Conservation (phyloP, 2,797 vertebrate species). For the Amblyraja radiata region DNA sequence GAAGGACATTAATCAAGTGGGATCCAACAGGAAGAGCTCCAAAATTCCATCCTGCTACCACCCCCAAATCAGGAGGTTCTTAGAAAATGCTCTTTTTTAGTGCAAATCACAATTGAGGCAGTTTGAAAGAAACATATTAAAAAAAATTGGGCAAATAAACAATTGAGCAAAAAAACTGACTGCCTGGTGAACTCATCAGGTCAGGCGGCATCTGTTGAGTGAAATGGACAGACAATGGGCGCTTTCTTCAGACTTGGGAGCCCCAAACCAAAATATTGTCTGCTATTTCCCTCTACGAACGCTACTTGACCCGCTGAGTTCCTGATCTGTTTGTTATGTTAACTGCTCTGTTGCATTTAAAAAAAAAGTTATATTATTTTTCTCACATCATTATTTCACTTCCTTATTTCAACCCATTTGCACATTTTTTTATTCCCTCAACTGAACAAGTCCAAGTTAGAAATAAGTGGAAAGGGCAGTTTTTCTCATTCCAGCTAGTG, state of each 20-base stretch:
- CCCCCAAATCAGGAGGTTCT: background rate
- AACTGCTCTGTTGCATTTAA: background rate
- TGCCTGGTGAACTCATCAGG: no score
- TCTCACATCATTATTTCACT: background rate
- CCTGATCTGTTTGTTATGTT: no score
- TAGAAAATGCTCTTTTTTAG: background rate
- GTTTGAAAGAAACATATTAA: background rate
- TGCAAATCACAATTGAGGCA: background rate
- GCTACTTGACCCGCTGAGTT: no score
- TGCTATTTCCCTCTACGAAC: no score
- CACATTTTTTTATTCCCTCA: background rate
- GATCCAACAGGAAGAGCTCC: background rate
- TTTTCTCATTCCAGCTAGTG: background rate
- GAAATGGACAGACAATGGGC: no score
- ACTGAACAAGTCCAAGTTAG: background rate
- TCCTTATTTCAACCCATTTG: constrained; percentile 4
- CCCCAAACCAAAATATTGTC: no score
- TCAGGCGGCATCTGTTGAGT: no score
- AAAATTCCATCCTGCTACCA: background rate
- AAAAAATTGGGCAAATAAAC: background rate
- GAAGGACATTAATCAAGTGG: background rate
- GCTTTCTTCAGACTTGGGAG: no score
- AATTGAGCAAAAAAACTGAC: no score
- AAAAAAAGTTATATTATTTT: background rate
- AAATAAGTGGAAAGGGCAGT: background rate